Conservation (phyloP, 2,113 vertebrate species). For the Trichechus manatus region DNA sequence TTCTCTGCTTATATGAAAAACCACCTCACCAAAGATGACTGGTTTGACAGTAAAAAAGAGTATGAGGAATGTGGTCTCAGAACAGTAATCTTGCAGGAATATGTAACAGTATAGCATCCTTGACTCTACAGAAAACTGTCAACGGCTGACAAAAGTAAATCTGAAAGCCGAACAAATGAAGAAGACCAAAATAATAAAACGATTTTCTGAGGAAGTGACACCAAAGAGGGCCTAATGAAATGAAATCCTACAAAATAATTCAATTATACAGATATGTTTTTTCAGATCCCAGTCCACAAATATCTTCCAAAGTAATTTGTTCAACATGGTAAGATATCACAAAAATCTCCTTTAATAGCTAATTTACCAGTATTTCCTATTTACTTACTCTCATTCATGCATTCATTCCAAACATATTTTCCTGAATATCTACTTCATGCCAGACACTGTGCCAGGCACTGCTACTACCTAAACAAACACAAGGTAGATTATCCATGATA, state of each 20-base stretch:
- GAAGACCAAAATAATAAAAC: slow-evolving; percentile 47
- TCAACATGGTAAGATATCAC: background rate
- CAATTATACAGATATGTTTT: background rate
- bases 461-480: background rate
- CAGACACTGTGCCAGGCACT: background rate
- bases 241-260: slow-evolving; percentile 50
- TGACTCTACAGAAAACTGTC: slow-evolving; percentile 68
- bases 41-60: slow-evolving; percentile 69
- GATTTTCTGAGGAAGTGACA: slow-evolving; percentile 31
- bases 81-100: slow-evolving; percentile 73
- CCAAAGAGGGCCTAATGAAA: slow-evolving; percentile 40
- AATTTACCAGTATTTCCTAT: slow-evolving; percentile 15
- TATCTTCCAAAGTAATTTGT: slow-evolving; percentile 38
- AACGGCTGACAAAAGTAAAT: slow-evolving; percentile 59
- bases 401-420: background rate
- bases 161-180: slow-evolving; percentile 41
- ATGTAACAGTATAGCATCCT: slow-evolving; percentile 57
- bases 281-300: slow-evolving; percentile 21
- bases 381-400: background rate
- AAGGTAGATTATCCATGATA: background rate
- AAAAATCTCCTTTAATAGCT: slow-evolving; percentile 26
- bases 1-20: slow-evolving; percentile 67
- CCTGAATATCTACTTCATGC: background rate
- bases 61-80: slow-evolving; percentile 75
- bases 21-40: slow-evolving; percentile 62